These are phyloP conservation scores for Schizothorax lantsangensis DNA, from an alignment of 2,797 vertebrate genomes.

Conservation along the genomic window DNA sequence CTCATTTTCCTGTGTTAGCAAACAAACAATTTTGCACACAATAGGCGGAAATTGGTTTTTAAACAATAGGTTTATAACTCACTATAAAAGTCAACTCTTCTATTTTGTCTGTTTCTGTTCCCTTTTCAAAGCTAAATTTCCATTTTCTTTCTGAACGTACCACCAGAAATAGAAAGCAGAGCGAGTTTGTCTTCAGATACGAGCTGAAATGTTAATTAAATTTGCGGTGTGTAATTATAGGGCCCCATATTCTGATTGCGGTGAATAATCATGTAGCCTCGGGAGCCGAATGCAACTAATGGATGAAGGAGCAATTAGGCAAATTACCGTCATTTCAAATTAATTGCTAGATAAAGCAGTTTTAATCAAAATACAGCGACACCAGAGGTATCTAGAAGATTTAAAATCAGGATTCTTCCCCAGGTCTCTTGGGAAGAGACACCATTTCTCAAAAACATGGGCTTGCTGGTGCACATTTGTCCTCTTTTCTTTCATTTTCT, in stretches of 20 bases:
- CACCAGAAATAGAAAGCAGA: neutral
- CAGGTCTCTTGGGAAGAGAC: conserved; percentile 40
- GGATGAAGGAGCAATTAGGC: conserved; percentile 60
- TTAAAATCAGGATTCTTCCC: conserved; percentile 22
- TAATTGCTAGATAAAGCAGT: conserved; percentile 56
- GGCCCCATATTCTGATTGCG: conserved; percentile 44
- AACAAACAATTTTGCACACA: neutral
- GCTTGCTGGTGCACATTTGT: neutral
- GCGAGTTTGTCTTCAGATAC: conserved; percentile 30
- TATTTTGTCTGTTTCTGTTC: neutral
- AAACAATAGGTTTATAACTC: neutral
- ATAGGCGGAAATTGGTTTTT: neutral
- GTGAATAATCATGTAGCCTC: conserved; percentile 60
- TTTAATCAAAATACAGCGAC: conserved; percentile 54
- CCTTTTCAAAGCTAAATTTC: neutral
- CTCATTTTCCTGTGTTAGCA: neutral
- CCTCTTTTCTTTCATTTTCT: neutral
- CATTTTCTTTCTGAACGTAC: neutral
- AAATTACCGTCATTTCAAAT: conserved; percentile 61
- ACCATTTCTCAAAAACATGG: conserved; percentile 37
- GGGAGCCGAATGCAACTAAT: conserved; percentile 56
- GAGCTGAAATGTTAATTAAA: conserved; percentile 61
- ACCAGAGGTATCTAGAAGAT: conserved; percentile 29
- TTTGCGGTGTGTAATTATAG: conserved; percentile 61
- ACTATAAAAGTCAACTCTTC: neutral